Percentiles rank a stretch among this genome's conserved stretches.
Conservation (phyloP, 1,140 invertebrate species). For the Drosophila willistoni region DNA sequence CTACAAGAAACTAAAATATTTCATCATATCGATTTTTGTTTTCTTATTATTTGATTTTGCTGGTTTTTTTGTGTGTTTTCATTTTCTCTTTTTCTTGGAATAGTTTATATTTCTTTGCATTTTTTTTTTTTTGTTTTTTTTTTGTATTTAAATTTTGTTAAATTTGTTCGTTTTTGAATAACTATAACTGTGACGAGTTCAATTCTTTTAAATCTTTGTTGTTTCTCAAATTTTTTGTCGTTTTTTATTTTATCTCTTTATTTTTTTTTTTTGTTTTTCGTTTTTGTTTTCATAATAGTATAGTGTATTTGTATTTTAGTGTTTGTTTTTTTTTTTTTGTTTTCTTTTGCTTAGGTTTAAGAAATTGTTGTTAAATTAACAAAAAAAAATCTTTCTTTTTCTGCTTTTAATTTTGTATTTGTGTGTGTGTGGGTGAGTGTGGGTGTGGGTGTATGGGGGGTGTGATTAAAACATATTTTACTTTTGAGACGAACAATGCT, state of each 20-base stretch:
- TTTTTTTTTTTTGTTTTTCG: not conserved
- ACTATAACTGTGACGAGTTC: constrained; percentile 6
- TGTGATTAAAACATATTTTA: not conserved
- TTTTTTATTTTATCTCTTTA: not conserved
- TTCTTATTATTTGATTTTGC: not conserved
- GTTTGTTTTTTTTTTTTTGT: not conserved
- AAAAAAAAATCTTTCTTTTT: not conserved
- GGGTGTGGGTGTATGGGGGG: not conserved
- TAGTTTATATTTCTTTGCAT: not conserved
- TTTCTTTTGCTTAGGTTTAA: constrained; percentile 8
- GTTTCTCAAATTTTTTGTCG: not conserved
- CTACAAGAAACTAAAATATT: constrained; percentile 1
- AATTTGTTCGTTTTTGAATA: constrained; percentile 5
- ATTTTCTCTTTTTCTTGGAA: not conserved
- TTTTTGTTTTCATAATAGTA: constrained; percentile 8
- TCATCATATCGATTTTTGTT: not conserved
- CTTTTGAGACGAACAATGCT: constrained; percentile 2
- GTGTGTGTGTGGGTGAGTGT: not conserved
- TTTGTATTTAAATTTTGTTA: not conserved
- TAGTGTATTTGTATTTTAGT: constrained; percentile 3
- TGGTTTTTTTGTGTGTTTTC: not conserved
- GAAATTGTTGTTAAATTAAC: constrained; percentile 15
- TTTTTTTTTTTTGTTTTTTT: not conserved
- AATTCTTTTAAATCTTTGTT: not conserved
- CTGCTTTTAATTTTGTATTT: not conserved